These are phyloP conservation scores for Entelurus aequoreus DNA, from an alignment of 2,113 vertebrate genomes.

Conservation along the genomic window DNA sequence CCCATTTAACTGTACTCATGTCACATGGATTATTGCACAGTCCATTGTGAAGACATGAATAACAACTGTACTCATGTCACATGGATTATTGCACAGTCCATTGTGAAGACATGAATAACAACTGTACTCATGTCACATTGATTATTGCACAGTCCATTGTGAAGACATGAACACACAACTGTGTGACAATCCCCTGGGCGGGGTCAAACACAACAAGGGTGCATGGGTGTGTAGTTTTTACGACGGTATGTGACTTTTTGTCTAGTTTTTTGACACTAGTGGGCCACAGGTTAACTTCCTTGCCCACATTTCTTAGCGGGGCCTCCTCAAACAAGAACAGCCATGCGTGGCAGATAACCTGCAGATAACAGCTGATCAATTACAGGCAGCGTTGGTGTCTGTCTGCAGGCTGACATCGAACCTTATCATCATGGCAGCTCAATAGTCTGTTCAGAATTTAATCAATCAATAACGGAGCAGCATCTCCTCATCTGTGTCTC, in stretches of 20 bases:
- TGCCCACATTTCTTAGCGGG: not conserved
- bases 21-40: no score
- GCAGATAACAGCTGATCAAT: conserved; percentile 11
- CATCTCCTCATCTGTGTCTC: no score
- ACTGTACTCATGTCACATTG: no score
- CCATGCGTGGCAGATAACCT: not conserved
- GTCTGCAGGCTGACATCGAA: conserved; percentile 3
- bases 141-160: no score
- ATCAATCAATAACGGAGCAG: no score
- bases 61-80: no score
- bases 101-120: no score
- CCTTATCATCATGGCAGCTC: not conserved
- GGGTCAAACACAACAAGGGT: conserved; percentile 42
- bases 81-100: no score
- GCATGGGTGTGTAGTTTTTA: conserved; percentile 1
- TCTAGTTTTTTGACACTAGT: conserved; percentile 18
- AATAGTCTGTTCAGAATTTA: not conserved
- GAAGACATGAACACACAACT: not conserved
- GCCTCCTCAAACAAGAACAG: conserved; percentile 3
- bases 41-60: no score
- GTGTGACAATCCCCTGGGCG: conserved; percentile 21
- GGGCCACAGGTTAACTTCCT: conserved; percentile 28
- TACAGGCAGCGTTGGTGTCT: not conserved
- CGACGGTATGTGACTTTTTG: not conserved
- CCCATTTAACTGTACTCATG: no score